Base-by-base conservation (phyloP, 2,797 vertebrate genomes). In the Neoniphon sammara region DNA sequence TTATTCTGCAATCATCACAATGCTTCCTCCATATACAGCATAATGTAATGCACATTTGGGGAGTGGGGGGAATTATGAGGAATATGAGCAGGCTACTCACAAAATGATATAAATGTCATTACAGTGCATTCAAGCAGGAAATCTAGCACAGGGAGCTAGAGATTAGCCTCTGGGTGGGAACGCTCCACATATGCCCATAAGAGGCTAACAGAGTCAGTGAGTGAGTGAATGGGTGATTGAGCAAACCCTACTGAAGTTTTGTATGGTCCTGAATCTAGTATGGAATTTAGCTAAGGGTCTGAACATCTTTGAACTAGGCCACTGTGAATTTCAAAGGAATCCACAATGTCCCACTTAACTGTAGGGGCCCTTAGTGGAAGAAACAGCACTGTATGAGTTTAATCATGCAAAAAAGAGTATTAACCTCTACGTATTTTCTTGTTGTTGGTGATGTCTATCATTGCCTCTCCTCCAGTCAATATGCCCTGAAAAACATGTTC, bases 41-140 rank as follows among this genome's bases (percentile, higher is more conserved):
- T 87, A 91, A 91, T 91, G 82, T 78, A 85, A 83, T 88, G 87
- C 82, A 81, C 66, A 84, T 90, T 91, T 81, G 69, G 75, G 75
- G 82, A 91, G 87, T 84, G 88, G 83, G 83, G 72, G 86, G 90
- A 91, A 89, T 90, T 89, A 87, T 88, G 84, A 91, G 72, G 84
- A 87, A 82, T 88, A 86, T 81, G 85, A 91, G 86, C 80, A 82
- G 82, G 80, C 83, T 73, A 84, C 87, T 90, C 81, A 80, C 85
- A 89, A 87, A 91, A 88, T 83, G 80, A 92, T 91, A 91, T 88
- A 90, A 93, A 92, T 92, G 90, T 92, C 90, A 93, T 93, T 93
- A 93, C 77, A 85, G 90, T 89, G 89, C 92, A 91, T 87, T 91
- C 83, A 91, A 90, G 91, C 92, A 88, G 70, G 82, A 88, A 89